Conservation (phyloP, 2,888 invertebrate species). For the Dendrolimus houi region DNA sequence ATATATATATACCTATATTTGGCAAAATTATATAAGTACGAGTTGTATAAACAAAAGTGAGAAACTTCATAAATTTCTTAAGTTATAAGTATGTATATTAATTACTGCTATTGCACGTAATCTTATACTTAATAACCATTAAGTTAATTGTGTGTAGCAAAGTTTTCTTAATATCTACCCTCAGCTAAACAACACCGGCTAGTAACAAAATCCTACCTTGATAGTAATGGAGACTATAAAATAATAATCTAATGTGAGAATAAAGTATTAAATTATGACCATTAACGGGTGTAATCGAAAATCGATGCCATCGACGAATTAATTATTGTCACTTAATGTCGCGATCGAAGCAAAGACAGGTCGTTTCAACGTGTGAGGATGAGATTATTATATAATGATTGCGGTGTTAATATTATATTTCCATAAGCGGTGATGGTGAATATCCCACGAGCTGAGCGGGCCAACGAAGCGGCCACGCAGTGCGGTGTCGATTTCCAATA, state of each 20-base stretch:
- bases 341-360: constrained; percentile 38
- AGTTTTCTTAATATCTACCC: not conserved
- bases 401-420: constrained; percentile 65
- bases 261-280: constrained; percentile 24
- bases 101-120: too few relatives aligned
- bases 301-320: constrained; percentile 36
- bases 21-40: too few relatives aligned
- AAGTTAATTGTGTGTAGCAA: too few relatives aligned
- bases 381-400: constrained; percentile 61
- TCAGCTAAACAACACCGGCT: not conserved
- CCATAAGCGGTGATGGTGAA: constrained; percentile 40
- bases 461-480: constrained; percentile 25
- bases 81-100: too few relatives aligned
- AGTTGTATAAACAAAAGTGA: too few relatives aligned
- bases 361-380: constrained; percentile 50
- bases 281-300: constrained; percentile 27
- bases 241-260: constrained; percentile 19
- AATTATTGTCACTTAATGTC: constrained; percentile 42
- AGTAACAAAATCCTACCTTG: not conserved
- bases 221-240: constrained; percentile 11
- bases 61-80: too few relatives aligned
- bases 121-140: too few relatives aligned
- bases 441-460: constrained; percentile 37
- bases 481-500: constrained; percentile 68
- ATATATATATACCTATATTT: too few relatives aligned